A percentile compares a stretch with the other conserved stretches of the same genome.
These are phyloP conservation scores for Drosophila sturtevanti DNA, from an alignment of 1,140 invertebrate species.

Conservation along the genomic window DNA sequence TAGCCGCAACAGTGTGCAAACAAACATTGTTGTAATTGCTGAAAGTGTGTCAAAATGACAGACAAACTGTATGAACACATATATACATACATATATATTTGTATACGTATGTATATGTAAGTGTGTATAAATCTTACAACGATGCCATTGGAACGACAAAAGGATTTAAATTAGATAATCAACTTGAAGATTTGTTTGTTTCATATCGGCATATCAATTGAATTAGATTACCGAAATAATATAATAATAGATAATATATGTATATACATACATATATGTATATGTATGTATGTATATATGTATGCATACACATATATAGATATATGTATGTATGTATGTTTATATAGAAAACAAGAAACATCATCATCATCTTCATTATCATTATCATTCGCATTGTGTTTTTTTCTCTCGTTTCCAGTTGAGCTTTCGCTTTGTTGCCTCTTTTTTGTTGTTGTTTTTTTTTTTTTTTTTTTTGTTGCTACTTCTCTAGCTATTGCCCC, in stretches of 20 bases:
- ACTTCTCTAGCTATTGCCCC: constrained; percentile 22
- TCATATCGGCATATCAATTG: constrained; percentile 4
- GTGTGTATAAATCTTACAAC: no score
- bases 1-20: constrained; percentile 61
- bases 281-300: no score
- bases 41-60: constrained; percentile 73
- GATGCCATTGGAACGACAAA: not conserved
- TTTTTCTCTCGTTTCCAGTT: not conserved
- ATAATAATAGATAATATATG: constrained; percentile 8
- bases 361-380: no score
- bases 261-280: no score
- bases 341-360: no score
- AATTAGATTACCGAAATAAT: not conserved
- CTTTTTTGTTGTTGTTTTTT: constrained; percentile 6
- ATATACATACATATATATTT: not conserved
- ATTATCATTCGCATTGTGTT: no score
- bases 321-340: no score
- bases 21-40: constrained; percentile 75
- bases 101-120: not conserved
- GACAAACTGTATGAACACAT: constrained; percentile 13
- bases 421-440: not conserved
- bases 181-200: not conserved
- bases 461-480: not conserved
- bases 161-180: not conserved
- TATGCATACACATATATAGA: no score